Base-by-base conservation (phyloP, 2,113 vertebrate genomes). In the Callocephalon fimbriatum region DNA sequence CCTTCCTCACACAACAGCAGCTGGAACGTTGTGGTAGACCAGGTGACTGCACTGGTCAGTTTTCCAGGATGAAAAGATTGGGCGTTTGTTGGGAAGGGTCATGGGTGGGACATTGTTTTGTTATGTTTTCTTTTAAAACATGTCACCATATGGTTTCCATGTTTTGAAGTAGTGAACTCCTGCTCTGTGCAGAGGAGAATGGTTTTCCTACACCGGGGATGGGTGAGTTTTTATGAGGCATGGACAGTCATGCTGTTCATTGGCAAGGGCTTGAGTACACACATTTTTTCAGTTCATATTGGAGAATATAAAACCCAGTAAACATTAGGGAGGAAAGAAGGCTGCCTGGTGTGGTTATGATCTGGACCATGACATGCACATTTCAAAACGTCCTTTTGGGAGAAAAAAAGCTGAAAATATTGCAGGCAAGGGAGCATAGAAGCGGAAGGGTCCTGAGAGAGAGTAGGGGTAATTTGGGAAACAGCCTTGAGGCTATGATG, bases 191-290 rank as follows among this genome's bases (percentile, higher is more conserved):
- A 74, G 91, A 85, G 79, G 32, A 81, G 82, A 84, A 94, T 27
- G 78, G 72, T 53, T 90, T 88, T 88, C 62, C 80, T 92, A 5
- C 66, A 47, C 65, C 67, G 44, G 62, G 88, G 66, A 88, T 54
- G 79, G 90, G 83, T 94, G 76, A 97, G 72, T 53, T 96, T 95
- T 96, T 95, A 95, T 90, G 94, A 81, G 82, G 71, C 89, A 59
- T 79, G 91, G 96, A 83, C 93, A 95, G 87, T 94, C 80, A 8
- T 62, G 91, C 92, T 96, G 94, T 67, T 96, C 12, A 0, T 66
- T 95, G 92, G 92, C 87, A 67, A 71, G 51, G 44, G 56, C 53
- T 75, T 50, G 77, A 95, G 91, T 75, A 80, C 73, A 89, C 94
- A 92, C 53, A 91, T 95, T 96, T 95, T 95, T 93, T 83, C 89